phyloP scores from a whole-genome alignment of 2,797 vertebrate genomes.

The Uromys caudimaculatus region DNA sequence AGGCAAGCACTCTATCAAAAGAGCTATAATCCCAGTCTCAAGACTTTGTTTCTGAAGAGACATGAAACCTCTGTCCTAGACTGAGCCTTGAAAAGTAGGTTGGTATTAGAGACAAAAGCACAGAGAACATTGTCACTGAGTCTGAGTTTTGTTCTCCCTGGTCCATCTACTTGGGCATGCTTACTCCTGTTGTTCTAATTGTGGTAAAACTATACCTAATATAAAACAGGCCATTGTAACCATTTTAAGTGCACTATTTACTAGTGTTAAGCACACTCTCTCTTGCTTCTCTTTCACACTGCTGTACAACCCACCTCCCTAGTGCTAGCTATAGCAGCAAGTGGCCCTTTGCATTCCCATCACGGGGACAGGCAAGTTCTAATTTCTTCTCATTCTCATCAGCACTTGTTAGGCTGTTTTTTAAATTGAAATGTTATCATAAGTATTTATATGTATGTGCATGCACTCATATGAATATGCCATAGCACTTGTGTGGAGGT shows the following conservation, averaged over 20 bases:
- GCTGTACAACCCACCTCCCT: not conserved
- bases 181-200: conserved; percentile 1
- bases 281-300: not conserved
- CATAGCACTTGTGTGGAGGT: not conserved
- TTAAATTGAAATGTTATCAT: not conserved
- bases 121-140: not conserved
- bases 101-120: not conserved
- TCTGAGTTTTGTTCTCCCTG: not conserved
- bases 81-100: not conserved
- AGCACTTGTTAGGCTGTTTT: not conserved
- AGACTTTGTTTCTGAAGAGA: conserved; percentile 40
- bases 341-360: not conserved
- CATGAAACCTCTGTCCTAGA: not conserved
- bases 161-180: not conserved
- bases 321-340: not conserved
- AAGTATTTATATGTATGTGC: not conserved
- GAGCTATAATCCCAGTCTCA: not conserved
- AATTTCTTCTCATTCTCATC: not conserved
- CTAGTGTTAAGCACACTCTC: not conserved
- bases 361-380: not conserved
- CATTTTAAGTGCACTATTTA: not conserved
- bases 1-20: not conserved
- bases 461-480: not conserved
- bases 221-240: not conserved
- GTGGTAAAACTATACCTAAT: not conserved